Percentiles rank a stretch among this genome's conserved stretches.
These are phyloP conservation scores for Melanostoma scalare DNA, from an alignment of 2,888 invertebrate species.

Conservation along the genomic window DNA sequence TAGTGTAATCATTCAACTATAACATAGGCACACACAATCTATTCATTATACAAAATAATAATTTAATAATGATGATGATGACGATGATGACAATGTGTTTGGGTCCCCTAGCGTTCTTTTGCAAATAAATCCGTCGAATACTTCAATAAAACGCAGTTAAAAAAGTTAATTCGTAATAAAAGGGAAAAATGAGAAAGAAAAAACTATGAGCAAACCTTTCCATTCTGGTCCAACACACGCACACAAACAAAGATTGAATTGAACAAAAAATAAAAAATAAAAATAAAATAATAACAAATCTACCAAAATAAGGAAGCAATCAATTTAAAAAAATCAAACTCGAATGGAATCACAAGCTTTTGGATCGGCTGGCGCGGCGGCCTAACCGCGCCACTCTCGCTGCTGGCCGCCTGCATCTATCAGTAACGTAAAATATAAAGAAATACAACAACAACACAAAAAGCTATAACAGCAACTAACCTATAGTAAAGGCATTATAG, in stretches of 20 bases:
- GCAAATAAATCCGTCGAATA: constrained; percentile 64
- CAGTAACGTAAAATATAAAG: constrained; percentile 13
- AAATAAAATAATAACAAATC: constrained; percentile 41
- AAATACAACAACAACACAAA: background rate
- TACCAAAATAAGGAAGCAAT: constrained; percentile 81
- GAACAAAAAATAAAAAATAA: background rate
- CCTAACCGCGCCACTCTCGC: constrained; percentile 3
- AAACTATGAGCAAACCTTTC: too few relatives aligned
- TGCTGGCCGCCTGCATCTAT: constrained; percentile 43
- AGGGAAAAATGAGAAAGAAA: too few relatives aligned
- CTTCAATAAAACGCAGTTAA: constrained; percentile 38
- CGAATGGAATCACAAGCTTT: constrained; percentile 74
- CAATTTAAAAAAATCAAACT: constrained; percentile 82
- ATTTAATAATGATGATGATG: constrained; percentile 48
- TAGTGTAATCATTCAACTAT: constrained; percentile 72
- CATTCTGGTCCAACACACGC: background rate
- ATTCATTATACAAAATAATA: constrained; percentile 60
- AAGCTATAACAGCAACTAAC: constrained; percentile 50
- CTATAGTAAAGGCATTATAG: constrained; percentile 47
- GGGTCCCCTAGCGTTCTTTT: constrained; percentile 15
- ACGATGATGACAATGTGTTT: constrained; percentile 7
- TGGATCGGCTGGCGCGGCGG: background rate
- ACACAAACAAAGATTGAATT: background rate
- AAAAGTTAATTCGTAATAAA: background rate
- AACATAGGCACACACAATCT: constrained; percentile 55